Evolutionary conservation across 2,888 invertebrate genomes (phyloP).

Genomic region (Bibio marci): DNA sequence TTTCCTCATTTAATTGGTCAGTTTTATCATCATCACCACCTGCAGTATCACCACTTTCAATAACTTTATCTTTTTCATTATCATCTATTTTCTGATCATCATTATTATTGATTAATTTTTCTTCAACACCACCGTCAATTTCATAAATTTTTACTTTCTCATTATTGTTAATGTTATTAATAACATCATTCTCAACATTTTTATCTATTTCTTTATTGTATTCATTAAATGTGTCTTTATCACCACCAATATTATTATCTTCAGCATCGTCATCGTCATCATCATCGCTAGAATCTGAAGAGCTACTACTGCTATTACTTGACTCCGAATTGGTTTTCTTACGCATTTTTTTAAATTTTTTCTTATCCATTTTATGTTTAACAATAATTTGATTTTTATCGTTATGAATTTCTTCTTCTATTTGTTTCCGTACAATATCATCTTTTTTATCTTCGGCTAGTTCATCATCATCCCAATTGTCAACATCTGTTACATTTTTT

Average conservation of each 20-base stretch:
- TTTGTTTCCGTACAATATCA: too few relatives aligned
- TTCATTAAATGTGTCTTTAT: slow-evolving; percentile 17
- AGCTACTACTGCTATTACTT: slow-evolving; percentile 19
- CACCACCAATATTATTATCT: slow-evolving; percentile 20
- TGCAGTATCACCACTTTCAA: slow-evolving; percentile 8
- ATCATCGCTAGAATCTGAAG: slow-evolving; percentile 27
- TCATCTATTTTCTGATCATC: slow-evolving; percentile 8
- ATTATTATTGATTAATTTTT: slow-evolving; percentile 6
- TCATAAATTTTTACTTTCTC: slow-evolving; percentile 13
- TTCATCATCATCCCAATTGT: background rate
- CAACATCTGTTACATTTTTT: background rate
- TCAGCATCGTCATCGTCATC: slow-evolving; percentile 27
- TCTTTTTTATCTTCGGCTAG: background rate
- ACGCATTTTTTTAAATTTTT: slow-evolving; percentile 5
- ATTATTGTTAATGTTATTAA: slow-evolving; percentile 9
- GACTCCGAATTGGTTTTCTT: slow-evolving; percentile 7
- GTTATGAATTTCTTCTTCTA: background rate
- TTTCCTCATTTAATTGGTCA: too few relatives aligned
- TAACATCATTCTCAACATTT: slow-evolving; percentile 8
- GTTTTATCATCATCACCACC: slow-evolving; percentile 8
- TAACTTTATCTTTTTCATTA: slow-evolving; percentile 7
- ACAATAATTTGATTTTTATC: background rate
- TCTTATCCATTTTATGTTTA: background rate
- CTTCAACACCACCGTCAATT: slow-evolving; percentile 7
- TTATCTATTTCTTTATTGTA: slow-evolving; percentile 8